Base-by-base conservation (phyloP, 2,113 vertebrate species). In the Tautogolabrus adspersus region DNA sequence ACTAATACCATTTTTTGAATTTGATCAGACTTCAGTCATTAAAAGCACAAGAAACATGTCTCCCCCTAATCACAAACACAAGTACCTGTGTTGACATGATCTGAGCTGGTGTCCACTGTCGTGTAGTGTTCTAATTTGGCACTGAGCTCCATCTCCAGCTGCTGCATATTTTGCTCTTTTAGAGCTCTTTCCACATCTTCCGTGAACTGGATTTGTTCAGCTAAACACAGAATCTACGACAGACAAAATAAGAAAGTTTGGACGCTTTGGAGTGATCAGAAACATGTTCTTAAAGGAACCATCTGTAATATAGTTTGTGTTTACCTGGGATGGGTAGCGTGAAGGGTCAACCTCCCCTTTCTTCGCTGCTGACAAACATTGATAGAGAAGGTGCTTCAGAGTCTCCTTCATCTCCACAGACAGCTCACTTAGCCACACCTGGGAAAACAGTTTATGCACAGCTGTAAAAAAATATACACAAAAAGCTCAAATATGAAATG, bases 181-280 rank as follows among this genome's bases (percentile, higher is more conserved):
- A 99, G 93, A 66, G 96, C 95, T 82, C 57, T 93, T 93, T 99
- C 98, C 86, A 96, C 94, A 85, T 98, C 97, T 91, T 97, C 96
- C 44, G 98, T 99, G 77, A 99, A 99, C 75, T 96, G 96, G 92
- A 99, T 98, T 93, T 99, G 97, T 69, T 99, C 98, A 55, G 97
- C 96, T 86, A 99, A 92, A 75, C 95, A 98, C 38, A 99, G 89
- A 90, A 99, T 95, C 98, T 99, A 65, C 30, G 90, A 21, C 60
- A 3, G 26, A 4, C 58, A 19, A 73, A 58, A 75, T 8, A 18
- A 18, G 3, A 60, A 37, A 11, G 3, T 60, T 67, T 5, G 65
- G 57, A 72, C 5, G 58, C 13, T 57, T 47, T 0, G 22, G 2
- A 19, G 6, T 8, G 19, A 49, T 44, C 15, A 51, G 15, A 18